Evolutionary conservation across 2,888 invertebrate species (phyloP).

Genomic region (Drosophila tripunctata): DNA sequence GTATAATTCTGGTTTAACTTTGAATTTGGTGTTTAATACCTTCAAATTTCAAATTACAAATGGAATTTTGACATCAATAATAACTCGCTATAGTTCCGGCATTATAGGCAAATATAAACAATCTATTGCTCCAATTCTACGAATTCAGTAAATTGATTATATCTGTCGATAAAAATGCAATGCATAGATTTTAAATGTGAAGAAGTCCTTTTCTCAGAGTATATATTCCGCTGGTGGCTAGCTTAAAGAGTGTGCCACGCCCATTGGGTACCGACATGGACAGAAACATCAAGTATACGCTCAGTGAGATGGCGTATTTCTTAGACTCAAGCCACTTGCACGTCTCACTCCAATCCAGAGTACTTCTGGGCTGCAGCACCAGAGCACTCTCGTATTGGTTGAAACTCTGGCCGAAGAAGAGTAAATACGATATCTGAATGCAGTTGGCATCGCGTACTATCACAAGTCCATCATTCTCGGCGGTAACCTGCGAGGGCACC

Average conservation of each 20-base stretch:
- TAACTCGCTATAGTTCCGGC: not conserved
- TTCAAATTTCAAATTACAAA: not conserved
- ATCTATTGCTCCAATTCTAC: not conserved
- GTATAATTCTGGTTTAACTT: no score
- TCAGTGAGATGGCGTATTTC: constrained; percentile 87
- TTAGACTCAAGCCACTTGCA: constrained; percentile 86
- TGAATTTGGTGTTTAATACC: not conserved
- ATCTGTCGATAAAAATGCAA: constrained; percentile 5
- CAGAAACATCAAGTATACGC: constrained; percentile 87
- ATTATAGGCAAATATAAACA: constrained; percentile 27
- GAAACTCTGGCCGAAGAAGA: constrained; percentile 57
- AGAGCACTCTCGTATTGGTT: constrained; percentile 85
- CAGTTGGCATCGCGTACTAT: constrained; percentile 37
- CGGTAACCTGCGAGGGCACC: constrained; percentile 87
- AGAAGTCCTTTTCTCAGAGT: constrained; percentile 34
- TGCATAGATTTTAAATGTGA: not conserved
- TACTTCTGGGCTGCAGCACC: not conserved
- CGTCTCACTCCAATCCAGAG: constrained; percentile 2
- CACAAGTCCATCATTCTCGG: constrained; percentile 66
- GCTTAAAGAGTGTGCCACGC: constrained; percentile 22
- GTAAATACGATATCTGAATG: constrained; percentile 53
- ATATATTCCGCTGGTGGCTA: constrained; percentile 28
- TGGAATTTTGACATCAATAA: not conserved
- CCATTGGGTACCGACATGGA: constrained; percentile 29
- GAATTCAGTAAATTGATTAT: constrained; percentile 4